These are phyloP conservation scores for Invenusta paracnida DNA, from an alignment of 2,888 invertebrate genomes.

Conservation along the genomic window DNA sequence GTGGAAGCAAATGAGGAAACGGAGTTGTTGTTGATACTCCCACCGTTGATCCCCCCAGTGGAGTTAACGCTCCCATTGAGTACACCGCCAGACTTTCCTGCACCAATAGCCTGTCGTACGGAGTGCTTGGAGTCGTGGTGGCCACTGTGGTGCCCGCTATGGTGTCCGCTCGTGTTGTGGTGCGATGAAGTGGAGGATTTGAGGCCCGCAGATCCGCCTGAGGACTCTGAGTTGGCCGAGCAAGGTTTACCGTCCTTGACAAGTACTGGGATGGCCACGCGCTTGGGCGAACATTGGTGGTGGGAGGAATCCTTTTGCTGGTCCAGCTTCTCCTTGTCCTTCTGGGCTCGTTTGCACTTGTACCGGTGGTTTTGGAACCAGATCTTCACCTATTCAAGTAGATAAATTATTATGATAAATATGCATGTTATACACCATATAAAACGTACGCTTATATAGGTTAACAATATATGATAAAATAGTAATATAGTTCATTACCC, in stretches of 20 bases:
- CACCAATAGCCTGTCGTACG: background rate
- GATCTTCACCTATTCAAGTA: constrained; percentile 39
- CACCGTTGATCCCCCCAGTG: background rate
- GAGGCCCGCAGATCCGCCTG: background rate
- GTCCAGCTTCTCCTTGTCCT: constrained; percentile 42
- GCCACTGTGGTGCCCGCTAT: background rate
- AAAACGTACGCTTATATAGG: too few species aligned
- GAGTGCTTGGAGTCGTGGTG: background rate
- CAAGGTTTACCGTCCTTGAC: background rate
- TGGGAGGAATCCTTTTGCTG: constrained; percentile 14
- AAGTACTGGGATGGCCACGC: background rate
- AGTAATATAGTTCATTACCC: too few species aligned
- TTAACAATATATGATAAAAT: too few species aligned
- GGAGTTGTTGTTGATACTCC: background rate
- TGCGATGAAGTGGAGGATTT: background rate
- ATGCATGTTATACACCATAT: background rate
- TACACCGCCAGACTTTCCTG: background rate
- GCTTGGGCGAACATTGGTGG: background rate
- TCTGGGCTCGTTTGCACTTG: constrained; percentile 43
- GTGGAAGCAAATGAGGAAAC: background rate
- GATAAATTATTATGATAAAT: background rate
- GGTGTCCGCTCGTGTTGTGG: too few species aligned
- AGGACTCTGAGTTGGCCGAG: background rate
- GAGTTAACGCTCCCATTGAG: background rate
- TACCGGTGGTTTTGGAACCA: constrained; percentile 45